Percentiles rank a stretch among this genome's conserved stretches.
Evolutionary conservation across 1,140 invertebrate genomes (phyloP).

Genomic region (Vanessa tameamea): DNA sequence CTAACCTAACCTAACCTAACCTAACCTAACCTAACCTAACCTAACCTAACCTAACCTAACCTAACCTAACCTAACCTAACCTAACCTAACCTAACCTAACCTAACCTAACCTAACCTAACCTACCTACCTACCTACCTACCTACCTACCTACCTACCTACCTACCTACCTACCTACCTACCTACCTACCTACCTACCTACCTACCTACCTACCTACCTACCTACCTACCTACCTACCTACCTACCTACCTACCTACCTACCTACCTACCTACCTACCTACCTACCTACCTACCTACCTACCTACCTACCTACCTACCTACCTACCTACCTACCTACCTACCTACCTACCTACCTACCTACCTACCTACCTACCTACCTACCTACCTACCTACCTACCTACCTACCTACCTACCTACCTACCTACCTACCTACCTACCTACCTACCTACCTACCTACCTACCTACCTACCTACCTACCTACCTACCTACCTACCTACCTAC

Average conservation of each 20-base stretch:
- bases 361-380: too few relatives aligned
- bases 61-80: conserved; percentile 17
- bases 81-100: conserved; percentile 17
- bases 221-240: conserved; percentile 43
- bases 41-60: conserved; percentile 17
- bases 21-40: conserved; percentile 13
- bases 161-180: conserved; percentile 45
- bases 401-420: too few relatives aligned
- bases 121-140: too few relatives aligned
- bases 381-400: too few relatives aligned
- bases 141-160: conserved; percentile 16
- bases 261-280: conserved; percentile 40
- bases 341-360: too few relatives aligned
- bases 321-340: too few relatives aligned
- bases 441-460: too few relatives aligned
- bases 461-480: too few relatives aligned
- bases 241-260: conserved; percentile 45
- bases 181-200: conserved; percentile 45
- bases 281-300: conserved; percentile 28
- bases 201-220: conserved; percentile 43
- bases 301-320: too few relatives aligned
- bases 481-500: too few relatives aligned
- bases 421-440: too few relatives aligned
- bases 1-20: background rate
- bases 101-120: conserved; percentile 6